Percentiles rank a stretch among this genome's conserved stretches.
phyloP scores from a whole-genome alignment of 2,888 invertebrate species.

The Coecobrya sp. region DNA sequence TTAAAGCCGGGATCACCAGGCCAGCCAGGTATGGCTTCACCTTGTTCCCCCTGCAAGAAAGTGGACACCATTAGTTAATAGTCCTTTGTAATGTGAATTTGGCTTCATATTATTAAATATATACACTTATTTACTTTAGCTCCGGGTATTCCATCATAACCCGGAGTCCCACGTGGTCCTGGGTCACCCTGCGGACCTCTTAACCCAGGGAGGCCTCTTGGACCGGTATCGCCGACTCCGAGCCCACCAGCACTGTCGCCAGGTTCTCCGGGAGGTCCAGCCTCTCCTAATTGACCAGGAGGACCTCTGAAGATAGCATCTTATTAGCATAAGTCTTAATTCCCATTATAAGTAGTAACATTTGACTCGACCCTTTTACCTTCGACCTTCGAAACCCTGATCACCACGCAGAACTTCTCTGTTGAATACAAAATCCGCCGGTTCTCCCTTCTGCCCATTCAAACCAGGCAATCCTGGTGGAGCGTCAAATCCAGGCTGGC shows the following conservation, averaged over 20 bases:
- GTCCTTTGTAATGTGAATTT: background rate
- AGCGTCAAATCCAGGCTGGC: slow-evolving; percentile 81
- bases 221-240: slow-evolving; percentile 86
- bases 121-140: slow-evolving; percentile 82
- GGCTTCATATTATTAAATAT: background rate
- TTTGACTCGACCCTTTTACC: too few species aligned
- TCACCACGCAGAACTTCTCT: slow-evolving; percentile 89
- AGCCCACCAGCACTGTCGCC: slow-evolving; percentile 80
- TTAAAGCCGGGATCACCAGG: slow-evolving; percentile 87
- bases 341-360: too few species aligned
- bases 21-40: slow-evolving; percentile 74
- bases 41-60: slow-evolving; percentile 53
- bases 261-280: slow-evolving; percentile 76
- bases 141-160: slow-evolving; percentile 87
- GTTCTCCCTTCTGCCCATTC: slow-evolving; percentile 89
- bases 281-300: slow-evolving; percentile 58
- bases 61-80: background rate
- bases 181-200: slow-evolving; percentile 85
- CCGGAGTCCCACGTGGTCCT: slow-evolving; percentile 84
- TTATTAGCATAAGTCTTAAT: too few species aligned
- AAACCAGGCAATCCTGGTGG: slow-evolving; percentile 84
- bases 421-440: slow-evolving; percentile 88
- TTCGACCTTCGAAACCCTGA: slow-evolving; percentile 88
- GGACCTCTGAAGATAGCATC: slow-evolving; percentile 54
- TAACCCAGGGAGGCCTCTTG: slow-evolving; percentile 84